These are phyloP conservation scores for Thunnus albacares DNA, from an alignment of 2,797 vertebrate genomes.

Conservation along the genomic window DNA sequence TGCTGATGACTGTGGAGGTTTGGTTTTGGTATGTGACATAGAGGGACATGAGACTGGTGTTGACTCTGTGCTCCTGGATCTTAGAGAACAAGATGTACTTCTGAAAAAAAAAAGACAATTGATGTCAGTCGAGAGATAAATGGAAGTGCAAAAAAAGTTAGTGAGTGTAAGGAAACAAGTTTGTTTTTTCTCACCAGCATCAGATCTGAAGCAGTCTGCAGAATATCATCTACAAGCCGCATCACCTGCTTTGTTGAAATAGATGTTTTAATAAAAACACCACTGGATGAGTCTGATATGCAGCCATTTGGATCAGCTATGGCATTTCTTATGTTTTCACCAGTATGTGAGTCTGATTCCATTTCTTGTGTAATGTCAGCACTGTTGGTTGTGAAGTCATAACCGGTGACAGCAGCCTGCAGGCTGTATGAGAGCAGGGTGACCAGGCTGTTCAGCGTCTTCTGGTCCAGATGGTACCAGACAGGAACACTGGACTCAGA, in stretches of 20 bases:
- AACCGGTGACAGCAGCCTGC: slow-evolving; percentile 52
- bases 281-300: neutral
- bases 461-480: slow-evolving; percentile 40
- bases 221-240: slow-evolving; percentile 71
- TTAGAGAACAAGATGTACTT: slow-evolving; percentile 65
- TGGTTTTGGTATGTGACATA: slow-evolving; percentile 55
- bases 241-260: slow-evolving; percentile 29
- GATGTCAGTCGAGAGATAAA: neutral
- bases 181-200: slow-evolving; percentile 83
- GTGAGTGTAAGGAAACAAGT: neutral
- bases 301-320: neutral
- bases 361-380: slow-evolving; percentile 15
- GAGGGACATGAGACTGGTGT: slow-evolving; percentile 67
- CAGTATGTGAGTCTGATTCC: slow-evolving; percentile 3
- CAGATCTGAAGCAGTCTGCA: slow-evolving; percentile 76
- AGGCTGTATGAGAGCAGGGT: slow-evolving; percentile 80
- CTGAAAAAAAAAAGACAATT: slow-evolving; percentile 66
- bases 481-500: neutral
- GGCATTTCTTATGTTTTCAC: slow-evolving; percentile 11
- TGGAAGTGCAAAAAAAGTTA: neutral
- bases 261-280: neutral
- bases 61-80: slow-evolving; percentile 70
- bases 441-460: slow-evolving; percentile 68
- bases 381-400: neutral
- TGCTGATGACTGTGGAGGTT: slow-evolving; percentile 61